Evolutionary conservation across 2,113 vertebrate genomes (phyloP).

Genomic region (Daubentonia madagascariensis): DNA sequence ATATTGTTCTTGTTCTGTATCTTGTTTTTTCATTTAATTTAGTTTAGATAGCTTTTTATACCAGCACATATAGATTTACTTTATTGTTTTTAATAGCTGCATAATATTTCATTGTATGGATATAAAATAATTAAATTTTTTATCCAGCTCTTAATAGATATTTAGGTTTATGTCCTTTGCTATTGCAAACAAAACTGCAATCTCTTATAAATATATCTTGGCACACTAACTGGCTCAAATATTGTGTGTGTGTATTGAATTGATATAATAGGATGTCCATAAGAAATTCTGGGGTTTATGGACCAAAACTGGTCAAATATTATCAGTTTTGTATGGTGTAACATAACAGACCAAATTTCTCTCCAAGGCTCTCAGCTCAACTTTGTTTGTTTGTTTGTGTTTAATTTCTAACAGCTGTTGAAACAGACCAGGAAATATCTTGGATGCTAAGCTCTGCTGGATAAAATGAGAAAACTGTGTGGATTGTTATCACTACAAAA

Average conservation of each 20-base stretch:
- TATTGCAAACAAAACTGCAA: background rate
- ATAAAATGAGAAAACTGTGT: constrained; percentile 39
- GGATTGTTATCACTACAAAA: background rate
- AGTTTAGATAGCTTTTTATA: background rate
- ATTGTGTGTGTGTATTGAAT: background rate
- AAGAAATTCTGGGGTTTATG: background rate
- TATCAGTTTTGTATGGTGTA: background rate
- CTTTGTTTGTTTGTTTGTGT: constrained; percentile 29
- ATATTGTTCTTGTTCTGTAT: background rate
- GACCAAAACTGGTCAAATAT: background rate
- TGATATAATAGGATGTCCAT: background rate
- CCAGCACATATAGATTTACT: background rate
- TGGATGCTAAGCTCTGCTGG: constrained; percentile 22
- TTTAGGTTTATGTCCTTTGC: background rate
- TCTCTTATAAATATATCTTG: background rate
- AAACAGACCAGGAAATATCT: constrained; percentile 34
- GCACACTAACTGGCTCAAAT: background rate
- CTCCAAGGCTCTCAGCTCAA: background rate
- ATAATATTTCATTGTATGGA: background rate
- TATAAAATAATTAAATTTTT: background rate
- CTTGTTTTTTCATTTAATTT: background rate
- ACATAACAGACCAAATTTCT: background rate
- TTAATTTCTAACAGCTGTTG: constrained; percentile 43
- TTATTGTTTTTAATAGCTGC: background rate
- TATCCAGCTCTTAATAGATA: background rate